These are phyloP conservation scores for Syrmaticus mikado DNA, from an alignment of 2,113 vertebrate species.

Conservation along the genomic window DNA sequence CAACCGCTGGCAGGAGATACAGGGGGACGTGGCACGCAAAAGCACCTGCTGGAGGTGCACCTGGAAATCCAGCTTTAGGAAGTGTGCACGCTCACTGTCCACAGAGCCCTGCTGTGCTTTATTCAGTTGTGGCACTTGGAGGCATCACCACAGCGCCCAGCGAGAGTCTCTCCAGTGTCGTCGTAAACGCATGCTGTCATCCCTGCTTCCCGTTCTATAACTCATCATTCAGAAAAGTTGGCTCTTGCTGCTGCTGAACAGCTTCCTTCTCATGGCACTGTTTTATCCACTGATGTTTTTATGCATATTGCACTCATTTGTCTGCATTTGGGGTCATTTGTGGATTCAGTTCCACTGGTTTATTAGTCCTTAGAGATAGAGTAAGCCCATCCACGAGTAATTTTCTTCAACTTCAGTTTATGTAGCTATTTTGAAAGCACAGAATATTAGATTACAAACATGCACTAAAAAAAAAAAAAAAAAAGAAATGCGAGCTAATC, in stretches of 20 bases:
- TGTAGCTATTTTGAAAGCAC: not conserved
- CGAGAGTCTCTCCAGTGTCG: not conserved
- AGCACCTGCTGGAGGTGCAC: rapidly evolving
- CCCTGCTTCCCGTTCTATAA: not conserved
- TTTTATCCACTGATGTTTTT: not conserved
- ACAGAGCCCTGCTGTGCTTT: not conserved
- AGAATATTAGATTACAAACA: not conserved
- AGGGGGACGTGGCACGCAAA: no score
- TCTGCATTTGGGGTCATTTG: not conserved
- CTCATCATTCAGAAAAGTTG: not conserved
- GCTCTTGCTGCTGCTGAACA: not conserved
- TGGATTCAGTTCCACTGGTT: not conserved
- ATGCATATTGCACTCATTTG: not conserved
- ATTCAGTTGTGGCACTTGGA: not conserved
- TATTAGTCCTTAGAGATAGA: not conserved
- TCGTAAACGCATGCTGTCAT: not conserved
- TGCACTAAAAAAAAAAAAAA: not conserved
- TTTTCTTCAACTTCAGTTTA: not conserved
- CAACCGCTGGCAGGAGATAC: rapidly evolving
- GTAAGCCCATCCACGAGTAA: no score
- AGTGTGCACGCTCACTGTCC: not conserved
- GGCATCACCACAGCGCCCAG: not conserved
- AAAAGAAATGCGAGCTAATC: not conserved
- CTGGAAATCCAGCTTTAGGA: rapidly evolving
- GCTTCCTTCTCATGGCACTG: not conserved